Conservation (phyloP, 2,113 vertebrate species). For the Elephas maximus region DNA sequence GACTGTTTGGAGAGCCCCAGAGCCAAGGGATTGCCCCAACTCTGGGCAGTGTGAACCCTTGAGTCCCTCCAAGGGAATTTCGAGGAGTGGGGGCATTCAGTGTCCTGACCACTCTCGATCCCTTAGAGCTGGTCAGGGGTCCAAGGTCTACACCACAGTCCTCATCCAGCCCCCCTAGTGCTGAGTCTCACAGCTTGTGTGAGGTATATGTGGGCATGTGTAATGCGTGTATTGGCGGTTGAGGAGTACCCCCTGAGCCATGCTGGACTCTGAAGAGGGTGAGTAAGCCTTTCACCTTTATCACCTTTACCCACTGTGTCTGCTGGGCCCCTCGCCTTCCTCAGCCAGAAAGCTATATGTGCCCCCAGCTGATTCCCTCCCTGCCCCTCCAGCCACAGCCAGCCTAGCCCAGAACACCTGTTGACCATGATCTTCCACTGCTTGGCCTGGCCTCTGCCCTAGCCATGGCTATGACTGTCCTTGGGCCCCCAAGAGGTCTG, state of each 20-base stretch:
- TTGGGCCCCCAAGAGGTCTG: background rate
- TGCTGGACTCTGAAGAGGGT: background rate
- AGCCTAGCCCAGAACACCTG: too few relatives aligned
- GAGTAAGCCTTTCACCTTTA: too few relatives aligned
- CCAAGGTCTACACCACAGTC: background rate
- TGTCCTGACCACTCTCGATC: background rate
- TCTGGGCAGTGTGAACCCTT: background rate
- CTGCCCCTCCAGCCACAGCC: background rate
- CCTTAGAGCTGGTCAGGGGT: background rate
- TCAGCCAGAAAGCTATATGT: background rate
- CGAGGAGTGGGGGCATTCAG: background rate
- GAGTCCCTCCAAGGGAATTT: background rate
- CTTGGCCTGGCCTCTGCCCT: background rate
- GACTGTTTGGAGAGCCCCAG: background rate
- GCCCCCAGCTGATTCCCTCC: too few relatives aligned
- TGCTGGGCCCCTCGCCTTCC: background rate
- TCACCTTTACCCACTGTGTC: background rate
- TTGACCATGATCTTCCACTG: background rate
- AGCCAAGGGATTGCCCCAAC: too few relatives aligned
- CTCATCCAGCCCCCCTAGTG: background rate
- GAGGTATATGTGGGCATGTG: fast-evolving
- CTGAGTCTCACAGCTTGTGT: background rate
- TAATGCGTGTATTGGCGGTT: background rate
- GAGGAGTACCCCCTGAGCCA: background rate
- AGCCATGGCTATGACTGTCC: background rate